Evolutionary conservation across 2,797 vertebrate species (phyloP), one percentile per base, ranked within the genome.

Genomic region (Propithecus deckenii): DNA sequence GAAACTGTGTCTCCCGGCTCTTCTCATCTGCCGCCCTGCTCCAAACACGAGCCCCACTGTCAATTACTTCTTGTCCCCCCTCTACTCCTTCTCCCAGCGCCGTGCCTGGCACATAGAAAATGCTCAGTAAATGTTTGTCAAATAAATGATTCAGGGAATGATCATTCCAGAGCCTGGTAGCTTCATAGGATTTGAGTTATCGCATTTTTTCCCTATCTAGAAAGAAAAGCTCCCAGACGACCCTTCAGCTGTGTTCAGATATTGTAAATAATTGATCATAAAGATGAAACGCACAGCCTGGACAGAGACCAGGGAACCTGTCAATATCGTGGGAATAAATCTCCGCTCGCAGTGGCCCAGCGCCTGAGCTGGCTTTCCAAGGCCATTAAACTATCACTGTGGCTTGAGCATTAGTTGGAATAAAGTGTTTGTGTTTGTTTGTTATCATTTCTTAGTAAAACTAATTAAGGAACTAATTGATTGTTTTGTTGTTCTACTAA

Each of bases 401-500:
- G 17, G 98, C 97, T 98, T 67, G 87, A 97, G 96, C 98, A 98
- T 98, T 98, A 98, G 98, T 98, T 98, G 98, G 98, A 98, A 98
- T 98, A 98, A 98, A 98, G 98, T 98, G 98, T 98, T 98, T 98
- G 97, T 98, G 97, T 99, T 99, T 98, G 98, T 99, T 99, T 99
- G 98, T 98, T 98, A 99, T 98, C 98, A 98, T 99, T 98, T 98
- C 98, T 98, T 98, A 93, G 98, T 98, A 98, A 99, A 99, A 99
- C 98, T 98, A 99, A 99, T 99, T 99, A 99, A 98, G 98, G 97
- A 98, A 99, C 98, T 99, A 99, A 99, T 98, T 99, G 99, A 99
- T 99, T 99, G 98, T 98, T 99, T 98, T 99, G 98, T 99, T 99
- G 98, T 98, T 98, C 98, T 98, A 96, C 98, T 99, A 99, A 99